Conservation (phyloP, 2,888 invertebrate genomes). For the Gymnosoma rotundatum region DNA sequence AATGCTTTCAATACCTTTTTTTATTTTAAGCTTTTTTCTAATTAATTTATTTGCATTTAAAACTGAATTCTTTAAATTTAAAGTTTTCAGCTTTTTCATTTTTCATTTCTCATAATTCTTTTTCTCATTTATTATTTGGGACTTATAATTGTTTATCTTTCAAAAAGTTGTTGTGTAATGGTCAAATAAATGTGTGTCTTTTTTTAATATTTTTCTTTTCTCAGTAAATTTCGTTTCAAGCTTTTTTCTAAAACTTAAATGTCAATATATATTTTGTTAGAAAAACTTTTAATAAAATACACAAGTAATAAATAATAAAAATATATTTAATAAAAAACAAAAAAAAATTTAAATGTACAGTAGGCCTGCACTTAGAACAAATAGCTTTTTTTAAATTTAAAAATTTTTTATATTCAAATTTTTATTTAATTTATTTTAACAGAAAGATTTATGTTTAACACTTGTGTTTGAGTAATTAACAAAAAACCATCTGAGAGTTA, state of each 20-base stretch:
- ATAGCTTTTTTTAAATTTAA: conserved; percentile 32
- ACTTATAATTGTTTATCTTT: conserved; percentile 47
- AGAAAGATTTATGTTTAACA: not conserved
- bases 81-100: conserved; percentile 27
- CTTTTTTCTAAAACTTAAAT: conserved; percentile 61
- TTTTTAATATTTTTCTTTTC: not conserved
- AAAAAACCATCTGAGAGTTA: too few species aligned
- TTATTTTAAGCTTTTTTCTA: conserved; percentile 15
- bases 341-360: conserved; percentile 50
- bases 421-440: not conserved
- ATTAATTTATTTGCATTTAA: conserved; percentile 2
- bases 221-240: conserved; percentile 30
- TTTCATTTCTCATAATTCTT: not conserved
- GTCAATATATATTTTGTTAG: conserved; percentile 57
- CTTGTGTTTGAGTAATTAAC: too few species aligned
- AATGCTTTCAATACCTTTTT: not conserved
- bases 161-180: conserved; percentile 61
- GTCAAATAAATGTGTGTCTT: conserved; percentile 39
- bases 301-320: not conserved
- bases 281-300: conserved; percentile 4
- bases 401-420: not conserved
- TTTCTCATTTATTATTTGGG: conserved; percentile 4
- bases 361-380: conserved; percentile 58
- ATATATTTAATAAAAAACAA: not conserved
- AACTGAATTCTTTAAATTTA: not conserved